Evolutionary conservation across 1,140 invertebrate genomes (phyloP).

Genomic region (Leptinotarsa texana): DNA sequence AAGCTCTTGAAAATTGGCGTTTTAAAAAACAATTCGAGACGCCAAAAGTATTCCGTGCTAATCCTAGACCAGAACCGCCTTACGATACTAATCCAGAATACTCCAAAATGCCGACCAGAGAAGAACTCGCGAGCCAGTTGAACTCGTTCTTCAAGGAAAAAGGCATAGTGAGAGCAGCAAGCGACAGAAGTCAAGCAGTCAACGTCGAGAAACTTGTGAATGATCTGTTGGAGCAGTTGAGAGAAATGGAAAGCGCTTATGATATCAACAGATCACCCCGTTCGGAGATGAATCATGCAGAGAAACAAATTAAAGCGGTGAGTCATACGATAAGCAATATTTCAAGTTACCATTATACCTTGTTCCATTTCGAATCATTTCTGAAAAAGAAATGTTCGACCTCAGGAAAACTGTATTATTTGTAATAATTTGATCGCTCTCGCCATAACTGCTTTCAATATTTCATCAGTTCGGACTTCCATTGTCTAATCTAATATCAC

Average conservation of each 20-base stretch:
- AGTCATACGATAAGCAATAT: background rate
- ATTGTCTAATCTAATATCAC: no score
- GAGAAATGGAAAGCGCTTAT: slow-evolving; percentile 39
- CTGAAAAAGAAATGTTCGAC: no score
- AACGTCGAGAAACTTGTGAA: slow-evolving; percentile 45
- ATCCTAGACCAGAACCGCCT: slow-evolving; percentile 27
- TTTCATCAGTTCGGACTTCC: no score
- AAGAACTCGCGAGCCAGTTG: slow-evolving; percentile 40
- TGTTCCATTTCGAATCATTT: no score
- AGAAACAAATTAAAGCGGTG: slow-evolving; percentile 48
- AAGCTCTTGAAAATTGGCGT: slow-evolving; percentile 44
- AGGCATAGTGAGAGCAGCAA: slow-evolving; percentile 4
- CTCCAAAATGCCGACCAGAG: slow-evolving; percentile 41
- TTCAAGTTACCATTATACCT: no score
- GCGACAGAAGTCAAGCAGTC: background rate
- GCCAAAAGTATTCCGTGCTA: slow-evolving; percentile 26
- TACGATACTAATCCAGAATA: slow-evolving; percentile 36
- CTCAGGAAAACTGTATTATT: no score
- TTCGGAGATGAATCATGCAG: slow-evolving; percentile 43
- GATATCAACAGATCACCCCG: slow-evolving; percentile 34
- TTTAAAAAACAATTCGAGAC: slow-evolving; percentile 35
- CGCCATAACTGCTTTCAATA: no score
- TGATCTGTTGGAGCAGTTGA: slow-evolving; percentile 46
- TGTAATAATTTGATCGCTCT: no score
- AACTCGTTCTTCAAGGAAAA: slow-evolving; percentile 37